These are phyloP conservation scores for Psilopogon haemacephalus DNA, from an alignment of 2,113 vertebrate genomes.

Conservation along the genomic window DNA sequence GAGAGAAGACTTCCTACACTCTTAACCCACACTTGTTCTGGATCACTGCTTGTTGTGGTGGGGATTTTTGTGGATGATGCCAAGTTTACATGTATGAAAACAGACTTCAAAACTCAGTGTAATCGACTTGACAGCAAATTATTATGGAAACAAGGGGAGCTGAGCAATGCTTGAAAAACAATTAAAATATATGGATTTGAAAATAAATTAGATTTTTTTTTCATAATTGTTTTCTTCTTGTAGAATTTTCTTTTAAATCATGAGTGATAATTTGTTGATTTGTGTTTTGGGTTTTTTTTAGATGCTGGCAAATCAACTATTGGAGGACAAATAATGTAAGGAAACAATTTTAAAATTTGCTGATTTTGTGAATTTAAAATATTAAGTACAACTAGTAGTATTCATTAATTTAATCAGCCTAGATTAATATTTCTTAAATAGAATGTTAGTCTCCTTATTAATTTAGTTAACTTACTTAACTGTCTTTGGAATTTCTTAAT, in stretches of 20 bases:
- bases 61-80: not conserved
- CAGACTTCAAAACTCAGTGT: not conserved
- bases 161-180: not conserved
- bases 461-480: not conserved
- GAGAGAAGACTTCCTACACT: not conserved
- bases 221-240: not conserved
- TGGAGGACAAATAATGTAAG: conserved; percentile 99
- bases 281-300: conserved; percentile 45
- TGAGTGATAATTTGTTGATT: not conserved
- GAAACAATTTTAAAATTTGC: not conserved
- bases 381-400: not conserved
- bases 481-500: not conserved
- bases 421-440: not conserved
- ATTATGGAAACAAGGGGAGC: not conserved
- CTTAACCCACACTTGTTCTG: not conserved
- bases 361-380: not conserved
- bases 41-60: not conserved
- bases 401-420: not conserved
- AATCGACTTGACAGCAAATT: not conserved
- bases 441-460: not conserved
- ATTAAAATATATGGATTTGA: not conserved
- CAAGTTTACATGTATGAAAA: not conserved
- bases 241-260: not conserved
- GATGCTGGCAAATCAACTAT: conserved; percentile 99
- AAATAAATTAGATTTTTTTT: not conserved